These are phyloP conservation scores for Philotrypesis tridentata DNA, from an alignment of 1,140 invertebrate genomes.

Conservation along the genomic window DNA sequence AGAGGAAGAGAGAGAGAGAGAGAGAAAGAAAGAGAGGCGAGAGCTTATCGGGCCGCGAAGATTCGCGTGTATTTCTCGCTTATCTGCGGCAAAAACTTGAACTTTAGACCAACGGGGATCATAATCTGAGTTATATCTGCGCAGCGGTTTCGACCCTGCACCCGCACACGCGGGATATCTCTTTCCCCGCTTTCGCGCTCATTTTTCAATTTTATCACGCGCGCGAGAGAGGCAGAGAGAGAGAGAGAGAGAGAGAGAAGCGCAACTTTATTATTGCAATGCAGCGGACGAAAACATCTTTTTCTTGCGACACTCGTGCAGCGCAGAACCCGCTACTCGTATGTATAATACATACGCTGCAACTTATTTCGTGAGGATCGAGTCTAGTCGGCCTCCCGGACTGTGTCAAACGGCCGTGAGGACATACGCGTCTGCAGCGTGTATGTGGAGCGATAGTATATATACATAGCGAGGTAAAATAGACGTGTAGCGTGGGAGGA, in stretches of 20 bases:
- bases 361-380: too few relatives aligned
- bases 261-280: constrained; percentile 18
- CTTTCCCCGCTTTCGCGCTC: constrained; percentile 42
- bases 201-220: constrained; percentile 47
- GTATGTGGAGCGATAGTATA: too few relatives aligned
- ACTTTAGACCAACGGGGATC: constrained; percentile 46
- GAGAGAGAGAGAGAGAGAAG: too few relatives aligned
- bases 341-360: too few relatives aligned
- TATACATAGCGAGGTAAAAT: not conserved
- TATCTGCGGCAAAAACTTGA: constrained; percentile 43
- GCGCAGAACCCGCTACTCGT: not conserved
- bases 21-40: too few relatives aligned
- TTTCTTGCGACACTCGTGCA: constrained; percentile 3
- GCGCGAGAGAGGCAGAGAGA: too few relatives aligned
- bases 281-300: constrained; percentile 44
- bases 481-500: not conserved
- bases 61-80: constrained; percentile 43
- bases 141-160: not conserved
- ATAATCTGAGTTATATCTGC: constrained; percentile 46
- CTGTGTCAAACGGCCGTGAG: too few relatives aligned
- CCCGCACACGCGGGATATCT: constrained; percentile 26
- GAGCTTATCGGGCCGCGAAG: constrained; percentile 27
- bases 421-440: too few relatives aligned
- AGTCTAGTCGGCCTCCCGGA: too few relatives aligned
- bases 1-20: too few relatives aligned